Base-by-base conservation (phyloP, 2,888 invertebrate genomes). In the Drosophila emarginata region DNA sequence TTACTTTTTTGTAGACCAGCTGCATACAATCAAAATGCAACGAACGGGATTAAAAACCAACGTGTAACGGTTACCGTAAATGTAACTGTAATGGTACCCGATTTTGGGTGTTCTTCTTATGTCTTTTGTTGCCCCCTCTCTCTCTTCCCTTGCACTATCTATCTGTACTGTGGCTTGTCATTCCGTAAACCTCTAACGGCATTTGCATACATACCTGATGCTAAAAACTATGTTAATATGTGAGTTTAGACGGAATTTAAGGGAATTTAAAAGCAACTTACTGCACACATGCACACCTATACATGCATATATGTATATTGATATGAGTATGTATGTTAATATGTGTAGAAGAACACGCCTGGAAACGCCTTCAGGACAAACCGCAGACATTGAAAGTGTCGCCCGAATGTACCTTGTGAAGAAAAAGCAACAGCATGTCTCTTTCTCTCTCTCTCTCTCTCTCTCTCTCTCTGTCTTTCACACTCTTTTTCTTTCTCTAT, bases 11-110 rank as follows among this genome's bases (percentile, higher is more conserved):
- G 77, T 81, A 68, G 71, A 57, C 54, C 76, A 84, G 76, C 80
- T 87, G 80, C 82, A 87, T 71, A 84, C 82, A 86, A 83, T 86
- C 80, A 87, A 36, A 85, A 87, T 83, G 86, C 76, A 86, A 79
- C 59, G 74, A 86, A 79, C 59, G 74, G 80, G 84, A 88, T 88
- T 85, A 88, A 83, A 85, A 85, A 80, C 74, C 86, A 86, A 74
- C 79, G 65, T 76, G 76, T 67, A 74, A 63, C 67, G 62, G 83
- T 78, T 76, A 79, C 74, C 45, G 63, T 60, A 64, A 57, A 60
- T 54, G 51, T 64, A 64, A 67, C 63, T 45, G 45, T 26, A 64
- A 45, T 58, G 61, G 66, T 53, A 56, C 23, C 62, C 52, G 45
- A n/a, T 53, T 57, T 53, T 26, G 52, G n/a, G 54, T 66, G 53